A percentile compares a stretch with the other conserved stretches of the same genome.
These are phyloP conservation scores for Rattus norvegicus DNA, from an alignment of 2,113 vertebrate genomes.

Conservation along the genomic window DNA sequence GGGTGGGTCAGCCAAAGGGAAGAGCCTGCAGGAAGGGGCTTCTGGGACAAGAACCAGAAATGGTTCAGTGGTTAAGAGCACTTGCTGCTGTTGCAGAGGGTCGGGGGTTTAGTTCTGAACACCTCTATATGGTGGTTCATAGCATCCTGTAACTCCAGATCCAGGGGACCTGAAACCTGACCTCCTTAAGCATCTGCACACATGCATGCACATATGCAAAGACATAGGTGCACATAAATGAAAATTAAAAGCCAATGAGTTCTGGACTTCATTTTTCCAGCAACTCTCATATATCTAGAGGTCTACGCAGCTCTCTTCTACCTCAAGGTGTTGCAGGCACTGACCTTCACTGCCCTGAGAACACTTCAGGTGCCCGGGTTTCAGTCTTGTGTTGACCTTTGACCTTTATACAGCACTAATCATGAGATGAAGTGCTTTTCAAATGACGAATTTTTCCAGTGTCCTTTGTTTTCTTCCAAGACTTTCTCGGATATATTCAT, in stretches of 20 bases:
- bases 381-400: not conserved
- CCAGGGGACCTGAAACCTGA: not conserved
- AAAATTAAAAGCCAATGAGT: no score
- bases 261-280: not conserved
- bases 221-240: not conserved
- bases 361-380: accelerated
- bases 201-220: not conserved
- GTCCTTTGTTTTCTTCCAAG: not conserved
- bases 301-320: not conserved
- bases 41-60: not conserved
- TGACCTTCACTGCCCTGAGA: not conserved
- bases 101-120: not conserved
- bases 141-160: not conserved
- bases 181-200: not conserved
- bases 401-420: not conserved
- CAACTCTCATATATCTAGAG: not conserved
- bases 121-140: not conserved
- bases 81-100: not conserved
- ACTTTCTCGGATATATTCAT: not conserved
- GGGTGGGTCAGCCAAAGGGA: not conserved
- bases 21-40: not conserved
- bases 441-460: not conserved
- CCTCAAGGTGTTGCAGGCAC: not conserved
- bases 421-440: not conserved
- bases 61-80: not conserved